Conservation (phyloP, 2,113 vertebrate genomes). For the Macaca fascicularis region DNA sequence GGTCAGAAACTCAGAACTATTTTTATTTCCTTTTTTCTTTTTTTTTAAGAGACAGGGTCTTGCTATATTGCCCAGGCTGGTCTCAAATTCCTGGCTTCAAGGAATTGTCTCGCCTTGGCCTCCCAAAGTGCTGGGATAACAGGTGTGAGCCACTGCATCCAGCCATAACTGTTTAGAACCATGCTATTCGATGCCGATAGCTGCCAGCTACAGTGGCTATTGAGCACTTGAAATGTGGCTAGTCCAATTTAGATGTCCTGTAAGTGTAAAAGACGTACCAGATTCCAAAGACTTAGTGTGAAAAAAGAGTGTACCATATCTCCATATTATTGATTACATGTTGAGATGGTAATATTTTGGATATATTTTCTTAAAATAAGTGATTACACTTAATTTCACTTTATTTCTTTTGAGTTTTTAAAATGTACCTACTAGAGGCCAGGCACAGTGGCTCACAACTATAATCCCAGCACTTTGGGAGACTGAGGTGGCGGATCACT, state of each 20-base stretch:
- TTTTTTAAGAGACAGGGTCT: too few relatives aligned
- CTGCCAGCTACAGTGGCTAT: background rate
- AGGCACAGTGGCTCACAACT: background rate
- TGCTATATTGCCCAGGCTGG: too few relatives aligned
- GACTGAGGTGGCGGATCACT: background rate
- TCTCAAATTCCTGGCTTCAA: too few relatives aligned
- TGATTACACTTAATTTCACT: background rate
- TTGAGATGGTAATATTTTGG: background rate
- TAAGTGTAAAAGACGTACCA: background rate
- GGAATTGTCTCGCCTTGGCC: too few relatives aligned
- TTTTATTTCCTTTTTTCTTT: too few relatives aligned
- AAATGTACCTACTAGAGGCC: background rate
- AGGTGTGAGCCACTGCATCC: too few relatives aligned
- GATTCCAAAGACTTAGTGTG: background rate
- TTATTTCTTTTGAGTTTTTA: constrained; percentile 14
- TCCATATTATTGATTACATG: background rate
- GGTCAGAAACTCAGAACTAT: background rate
- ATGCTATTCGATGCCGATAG: background rate
- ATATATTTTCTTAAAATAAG: background rate
- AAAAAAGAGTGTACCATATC: background rate
- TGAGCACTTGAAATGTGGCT: background rate
- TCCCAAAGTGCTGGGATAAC: too few relatives aligned
- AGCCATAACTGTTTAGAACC: background rate
- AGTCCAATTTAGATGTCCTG: background rate
- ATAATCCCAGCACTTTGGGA: background rate